A percentile compares a stretch with the other conserved stretches of the same genome.
phyloP scores from a whole-genome alignment of 2,888 invertebrate genomes.

The Drosophila mimetica region DNA sequence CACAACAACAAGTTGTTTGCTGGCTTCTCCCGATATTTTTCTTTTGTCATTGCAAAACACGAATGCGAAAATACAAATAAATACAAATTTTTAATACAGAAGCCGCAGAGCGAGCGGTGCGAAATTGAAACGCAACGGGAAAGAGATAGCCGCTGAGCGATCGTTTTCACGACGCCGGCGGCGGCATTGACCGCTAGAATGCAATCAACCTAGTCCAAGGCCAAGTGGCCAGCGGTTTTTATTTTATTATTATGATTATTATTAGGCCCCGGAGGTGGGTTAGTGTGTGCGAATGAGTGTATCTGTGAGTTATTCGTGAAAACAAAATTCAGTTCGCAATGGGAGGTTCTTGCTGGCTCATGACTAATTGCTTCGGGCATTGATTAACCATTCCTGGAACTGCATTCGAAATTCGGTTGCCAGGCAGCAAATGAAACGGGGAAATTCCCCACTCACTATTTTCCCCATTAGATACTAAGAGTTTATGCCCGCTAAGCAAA shows the following conservation, averaged over 20 bases:
- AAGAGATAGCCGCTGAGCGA: constrained; percentile 42
- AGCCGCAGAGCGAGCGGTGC: constrained; percentile 4
- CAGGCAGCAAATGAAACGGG: constrained; percentile 8
- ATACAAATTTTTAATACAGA: constrained; percentile 30
- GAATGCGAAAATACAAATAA: constrained; percentile 55
- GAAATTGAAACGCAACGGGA: constrained; percentile 16
- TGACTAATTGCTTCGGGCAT: constrained; percentile 49
- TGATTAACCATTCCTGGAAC: constrained; percentile 18
- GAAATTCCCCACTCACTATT: background rate
- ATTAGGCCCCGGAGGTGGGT: constrained; percentile 33
- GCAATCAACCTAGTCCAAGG: constrained; percentile 84
- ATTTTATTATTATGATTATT: constrained; percentile 49
- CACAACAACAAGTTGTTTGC: constrained; percentile 63
- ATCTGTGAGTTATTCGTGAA: constrained; percentile 4
- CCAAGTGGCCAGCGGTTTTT: constrained; percentile 76
- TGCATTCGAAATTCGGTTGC: constrained; percentile 26
- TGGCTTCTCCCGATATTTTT: constrained; percentile 45
- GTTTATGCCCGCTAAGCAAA: constrained; percentile 21
- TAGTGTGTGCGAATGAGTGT: constrained; percentile 38
- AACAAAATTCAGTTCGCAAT: background rate
- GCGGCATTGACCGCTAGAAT: constrained; percentile 83
- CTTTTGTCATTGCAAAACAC: constrained; percentile 66
- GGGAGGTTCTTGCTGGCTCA: constrained; percentile 6
- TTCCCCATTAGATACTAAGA: background rate
- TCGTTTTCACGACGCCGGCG: constrained; percentile 63